Percentiles rank a stretch among this genome's conserved stretches.
These are phyloP conservation scores for Takifugu flavidus DNA, from an alignment of 2,113 vertebrate genomes.

Conservation along the genomic window DNA sequence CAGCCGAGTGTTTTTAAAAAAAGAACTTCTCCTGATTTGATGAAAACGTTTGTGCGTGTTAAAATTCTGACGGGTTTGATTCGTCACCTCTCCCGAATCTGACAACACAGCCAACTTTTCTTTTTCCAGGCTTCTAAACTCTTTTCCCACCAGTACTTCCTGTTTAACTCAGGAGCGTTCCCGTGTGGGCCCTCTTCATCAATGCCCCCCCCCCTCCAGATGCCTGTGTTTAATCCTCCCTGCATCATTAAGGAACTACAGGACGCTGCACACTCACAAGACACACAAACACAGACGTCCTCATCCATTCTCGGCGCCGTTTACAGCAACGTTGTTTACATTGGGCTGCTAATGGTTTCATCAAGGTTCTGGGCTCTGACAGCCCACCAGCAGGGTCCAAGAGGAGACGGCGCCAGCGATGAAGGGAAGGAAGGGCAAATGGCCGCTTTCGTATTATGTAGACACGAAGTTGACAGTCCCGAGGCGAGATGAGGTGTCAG, in stretches of 20 bases:
- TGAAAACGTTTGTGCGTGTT: too few species aligned
- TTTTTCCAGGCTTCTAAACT: background rate
- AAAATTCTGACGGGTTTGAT: too few species aligned
- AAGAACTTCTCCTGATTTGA: too few species aligned
- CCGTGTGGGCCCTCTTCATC: background rate
- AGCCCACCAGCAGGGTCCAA: background rate
- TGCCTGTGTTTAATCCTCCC: constrained; percentile 35
- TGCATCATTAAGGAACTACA: constrained; percentile 21
- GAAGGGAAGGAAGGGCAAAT: background rate
- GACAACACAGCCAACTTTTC: background rate
- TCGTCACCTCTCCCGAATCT: too few species aligned
- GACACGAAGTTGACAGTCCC: constrained; percentile 5
- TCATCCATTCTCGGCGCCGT: background rate
- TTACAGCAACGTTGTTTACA: background rate
- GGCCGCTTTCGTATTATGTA: constrained; percentile 7
- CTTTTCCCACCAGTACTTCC: background rate
- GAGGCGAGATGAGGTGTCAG: constrained; percentile 10
- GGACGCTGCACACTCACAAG: background rate
- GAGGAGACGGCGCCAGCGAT: constrained; percentile 4
- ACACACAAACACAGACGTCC: background rate
- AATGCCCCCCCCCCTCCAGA: constrained; percentile 16
- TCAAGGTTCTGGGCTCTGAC: background rate
- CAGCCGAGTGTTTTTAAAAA: background rate
- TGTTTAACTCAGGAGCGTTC: background rate
- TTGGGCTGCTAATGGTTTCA: background rate